These are phyloP conservation scores for Morpho helenor DNA, from an alignment of 2,888 invertebrate genomes.

Conservation along the genomic window DNA sequence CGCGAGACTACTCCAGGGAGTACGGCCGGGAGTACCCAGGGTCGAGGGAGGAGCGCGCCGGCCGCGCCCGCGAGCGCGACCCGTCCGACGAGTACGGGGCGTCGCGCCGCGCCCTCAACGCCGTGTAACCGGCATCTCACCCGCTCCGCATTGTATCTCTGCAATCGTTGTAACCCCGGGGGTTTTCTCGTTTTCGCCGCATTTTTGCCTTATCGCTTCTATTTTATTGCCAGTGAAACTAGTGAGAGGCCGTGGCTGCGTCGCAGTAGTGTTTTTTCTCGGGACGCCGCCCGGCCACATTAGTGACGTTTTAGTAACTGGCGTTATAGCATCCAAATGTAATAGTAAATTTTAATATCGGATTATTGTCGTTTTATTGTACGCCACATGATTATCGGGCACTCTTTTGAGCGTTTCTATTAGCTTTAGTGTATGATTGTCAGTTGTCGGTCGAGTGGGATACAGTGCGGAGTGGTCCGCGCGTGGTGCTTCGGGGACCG, in stretches of 20 bases:
- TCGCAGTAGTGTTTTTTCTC: constrained; percentile 12
- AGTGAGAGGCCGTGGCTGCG: constrained; percentile 25
- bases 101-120: constrained; percentile 85
- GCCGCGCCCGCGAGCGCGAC: constrained; percentile 60
- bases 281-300: constrained; percentile 21
- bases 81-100: constrained; percentile 79
- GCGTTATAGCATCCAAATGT: constrained; percentile 8
- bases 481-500: constrained; percentile 35
- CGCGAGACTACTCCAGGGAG: constrained; percentile 72
- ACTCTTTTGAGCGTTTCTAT: constrained; percentile 6
- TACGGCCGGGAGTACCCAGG: constrained; percentile 55
- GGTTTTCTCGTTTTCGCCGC: constrained; percentile 9
- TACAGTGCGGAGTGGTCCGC: constrained; percentile 24
- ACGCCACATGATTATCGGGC: constrained; percentile 1
- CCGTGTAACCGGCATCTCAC: constrained; percentile 68
- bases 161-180: background rate
- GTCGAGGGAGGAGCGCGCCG: constrained; percentile 64
- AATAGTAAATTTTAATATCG: background rate
- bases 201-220: constrained; percentile 10
- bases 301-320: constrained; percentile 29
- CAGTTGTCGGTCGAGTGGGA: constrained; percentile 16
- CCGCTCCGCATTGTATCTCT: constrained; percentile 21
- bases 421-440: constrained; percentile 2
- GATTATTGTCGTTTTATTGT: constrained; percentile 4
- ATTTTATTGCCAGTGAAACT: constrained; percentile 27